These are phyloP conservation scores for Embidobia sp. DNA, from an alignment of 2,888 invertebrate genomes.

Conservation along the genomic window DNA sequence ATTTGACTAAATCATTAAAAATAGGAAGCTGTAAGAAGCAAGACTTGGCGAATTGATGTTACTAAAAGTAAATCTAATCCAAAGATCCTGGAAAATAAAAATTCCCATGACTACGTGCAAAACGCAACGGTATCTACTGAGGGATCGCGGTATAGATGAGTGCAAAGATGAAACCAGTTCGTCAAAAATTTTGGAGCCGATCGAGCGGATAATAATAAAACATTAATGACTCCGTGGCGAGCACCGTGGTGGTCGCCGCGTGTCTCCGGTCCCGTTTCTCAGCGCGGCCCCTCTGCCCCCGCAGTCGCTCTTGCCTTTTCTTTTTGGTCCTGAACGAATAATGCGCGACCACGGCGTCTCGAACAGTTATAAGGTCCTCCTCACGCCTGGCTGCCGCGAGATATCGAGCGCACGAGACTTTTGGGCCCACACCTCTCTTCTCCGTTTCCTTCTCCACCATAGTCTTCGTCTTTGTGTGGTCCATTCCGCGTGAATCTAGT, in stretches of 20 bases:
- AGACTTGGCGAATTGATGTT: too few species aligned
- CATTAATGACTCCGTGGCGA: slow-evolving; percentile 70
- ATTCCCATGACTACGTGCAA: slow-evolving; percentile 48
- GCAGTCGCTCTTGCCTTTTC: slow-evolving; percentile 31
- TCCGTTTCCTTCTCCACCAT: slow-evolving; percentile 50
- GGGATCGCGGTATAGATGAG: slow-evolving; percentile 50
- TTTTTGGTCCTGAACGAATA: slow-evolving; percentile 48
- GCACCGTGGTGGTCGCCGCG: slow-evolving; percentile 69
- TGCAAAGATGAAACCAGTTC: slow-evolving; percentile 70
- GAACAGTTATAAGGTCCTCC: slow-evolving; percentile 60
- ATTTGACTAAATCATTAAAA: too few species aligned
- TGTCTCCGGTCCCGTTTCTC: slow-evolving; percentile 60
- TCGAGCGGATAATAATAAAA: slow-evolving; percentile 77
- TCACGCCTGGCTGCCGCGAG: slow-evolving; percentile 65
- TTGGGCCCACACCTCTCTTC: slow-evolving; percentile 62
- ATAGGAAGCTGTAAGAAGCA: too few species aligned
- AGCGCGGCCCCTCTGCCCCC: slow-evolving; percentile 26
- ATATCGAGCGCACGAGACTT: slow-evolving; percentile 65
- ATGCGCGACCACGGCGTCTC: slow-evolving; percentile 58
- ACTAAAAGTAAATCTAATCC: too few species aligned
- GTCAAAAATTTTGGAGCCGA: slow-evolving; percentile 74
- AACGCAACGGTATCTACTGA: slow-evolving; percentile 29
- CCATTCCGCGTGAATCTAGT: slow-evolving; percentile 74
- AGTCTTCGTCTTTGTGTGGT: slow-evolving; percentile 69
- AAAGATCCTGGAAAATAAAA: too few species aligned